A percentile compares a stretch with the other conserved stretches of the same genome.
phyloP scores from a whole-genome alignment of 2,113 vertebrate genomes.

The Zosterops pallidus region DNA sequence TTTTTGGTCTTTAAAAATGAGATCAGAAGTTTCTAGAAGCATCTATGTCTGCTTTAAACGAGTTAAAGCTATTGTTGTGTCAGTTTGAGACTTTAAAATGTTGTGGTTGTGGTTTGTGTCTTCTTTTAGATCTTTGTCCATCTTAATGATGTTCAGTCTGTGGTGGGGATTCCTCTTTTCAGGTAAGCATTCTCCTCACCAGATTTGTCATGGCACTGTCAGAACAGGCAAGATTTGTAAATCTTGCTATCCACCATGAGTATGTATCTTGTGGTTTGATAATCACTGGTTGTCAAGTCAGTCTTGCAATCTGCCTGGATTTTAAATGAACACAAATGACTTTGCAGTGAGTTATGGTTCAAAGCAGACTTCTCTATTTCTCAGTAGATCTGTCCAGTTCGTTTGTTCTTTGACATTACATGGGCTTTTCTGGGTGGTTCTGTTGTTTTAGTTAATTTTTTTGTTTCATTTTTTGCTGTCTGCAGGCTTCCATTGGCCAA shows the following conservation, averaged over 20 bases:
- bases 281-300: background rate
- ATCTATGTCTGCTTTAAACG: background rate
- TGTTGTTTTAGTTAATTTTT: background rate
- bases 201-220: background rate
- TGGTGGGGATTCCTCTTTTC: conserved; percentile 87
- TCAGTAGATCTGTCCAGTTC: background rate
- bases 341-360: background rate
- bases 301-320: background rate
- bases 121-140: conserved; percentile 83
- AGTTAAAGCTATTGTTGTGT: background rate
- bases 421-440: background rate
- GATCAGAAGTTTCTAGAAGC: background rate
- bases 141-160: conserved; percentile 83
- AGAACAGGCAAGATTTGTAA: background rate
- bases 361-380: background rate
- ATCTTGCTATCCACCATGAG: background rate
- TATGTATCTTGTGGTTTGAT: background rate
- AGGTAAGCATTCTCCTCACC: conserved; percentile 71
- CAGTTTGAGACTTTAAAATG: background rate
- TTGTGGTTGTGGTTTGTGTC: background rate
- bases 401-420: background rate
- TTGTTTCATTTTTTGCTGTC: background rate
- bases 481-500: conserved; percentile 84
- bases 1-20: background rate
- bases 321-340: background rate